Percentiles rank a stretch among this genome's conserved stretches.
phyloP scores from a whole-genome alignment of 2,113 vertebrate species.

The Spermophilus dauricus region DNA sequence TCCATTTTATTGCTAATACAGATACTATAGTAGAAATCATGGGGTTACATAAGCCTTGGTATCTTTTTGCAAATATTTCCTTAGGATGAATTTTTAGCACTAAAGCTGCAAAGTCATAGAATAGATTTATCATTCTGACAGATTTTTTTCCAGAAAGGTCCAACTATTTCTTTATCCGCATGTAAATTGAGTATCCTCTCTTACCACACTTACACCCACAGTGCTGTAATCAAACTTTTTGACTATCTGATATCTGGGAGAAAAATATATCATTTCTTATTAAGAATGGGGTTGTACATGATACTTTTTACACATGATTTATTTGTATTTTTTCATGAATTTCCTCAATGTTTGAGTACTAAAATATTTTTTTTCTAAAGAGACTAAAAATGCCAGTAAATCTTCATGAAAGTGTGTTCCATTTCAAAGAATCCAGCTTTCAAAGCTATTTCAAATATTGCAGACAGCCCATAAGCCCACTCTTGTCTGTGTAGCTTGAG shows the following conservation, averaged over 20 bases:
- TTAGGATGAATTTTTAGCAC: slow-evolving; percentile 20
- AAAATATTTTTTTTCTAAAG: background rate
- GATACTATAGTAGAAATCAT: background rate
- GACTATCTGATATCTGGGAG: background rate
- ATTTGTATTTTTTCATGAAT: slow-evolving; percentile 45
- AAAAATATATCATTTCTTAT: background rate
- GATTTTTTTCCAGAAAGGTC: slow-evolving; percentile 14
- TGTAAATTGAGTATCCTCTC: slow-evolving; percentile 44
- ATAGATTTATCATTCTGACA: slow-evolving; percentile 53
- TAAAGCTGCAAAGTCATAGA: slow-evolving; percentile 32
- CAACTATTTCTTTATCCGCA: background rate
- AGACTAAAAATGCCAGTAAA: slow-evolving; percentile 23
- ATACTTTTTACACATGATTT: slow-evolving; percentile 13
- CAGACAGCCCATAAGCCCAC: background rate
- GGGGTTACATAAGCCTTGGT: background rate
- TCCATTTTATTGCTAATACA: slow-evolving; percentile 36
- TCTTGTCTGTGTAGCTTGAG: background rate
- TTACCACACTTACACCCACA: background rate
- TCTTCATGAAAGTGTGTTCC: background rate
- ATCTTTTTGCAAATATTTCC: slow-evolving; percentile 14
- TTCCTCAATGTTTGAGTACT: slow-evolving; percentile 51
- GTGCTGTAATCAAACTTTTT: slow-evolving; percentile 16
- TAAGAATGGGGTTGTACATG: background rate
- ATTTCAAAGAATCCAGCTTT: slow-evolving; percentile 26
- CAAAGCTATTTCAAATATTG: background rate